Evolutionary conservation across 2,113 vertebrate genomes (phyloP), one percentile per base, ranked within the genome.

Genomic region (Gadus chalcogrammus): DNA sequence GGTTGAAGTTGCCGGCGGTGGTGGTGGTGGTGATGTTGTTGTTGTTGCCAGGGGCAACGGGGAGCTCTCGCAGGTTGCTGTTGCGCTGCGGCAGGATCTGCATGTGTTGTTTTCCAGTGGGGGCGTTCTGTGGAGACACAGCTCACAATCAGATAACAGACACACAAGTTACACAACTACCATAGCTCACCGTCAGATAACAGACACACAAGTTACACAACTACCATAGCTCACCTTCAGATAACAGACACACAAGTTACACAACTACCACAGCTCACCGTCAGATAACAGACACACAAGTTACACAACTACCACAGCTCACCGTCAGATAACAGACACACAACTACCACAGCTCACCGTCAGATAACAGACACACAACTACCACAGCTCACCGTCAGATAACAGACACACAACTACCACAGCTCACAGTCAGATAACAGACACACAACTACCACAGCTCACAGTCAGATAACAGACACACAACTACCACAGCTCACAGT

Each of bases 1-100:
- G 91, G 68, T 48, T 77, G 56, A 65, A 48, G 42, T 48, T 48
- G 42, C 42, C 42, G 1, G 42, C 42, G 42, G 42, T 12, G 9
- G 42, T 48, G 8, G 42, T 90, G 88, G 75, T 88, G 75, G 71
- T 77, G 73, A 79, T 92, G 24, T 2, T 24, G 24, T 2, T 24
- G 77, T 88, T 76, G 61, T 95, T 95, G 1, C 93, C 80, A 0
- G 95, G 93, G 4, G 97, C 96, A 4, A 97, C 94, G 0, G 97
- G 97, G 68, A 99, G 65, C 78, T 98, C 97, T 0, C 97, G 94
- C 63, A 99, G 73, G 79, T 99, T 99, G 80, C 97, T 98, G 70
- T 97, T 98, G 38, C 97, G 94, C 27, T 92, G 91, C 22, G 93
- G 89, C 0, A 72, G 60, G 0, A 87, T 73, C 75, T 94, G 95